Evolutionary conservation across 2,888 invertebrate species (phyloP).

Genomic region (Portevinia maculata): DNA sequence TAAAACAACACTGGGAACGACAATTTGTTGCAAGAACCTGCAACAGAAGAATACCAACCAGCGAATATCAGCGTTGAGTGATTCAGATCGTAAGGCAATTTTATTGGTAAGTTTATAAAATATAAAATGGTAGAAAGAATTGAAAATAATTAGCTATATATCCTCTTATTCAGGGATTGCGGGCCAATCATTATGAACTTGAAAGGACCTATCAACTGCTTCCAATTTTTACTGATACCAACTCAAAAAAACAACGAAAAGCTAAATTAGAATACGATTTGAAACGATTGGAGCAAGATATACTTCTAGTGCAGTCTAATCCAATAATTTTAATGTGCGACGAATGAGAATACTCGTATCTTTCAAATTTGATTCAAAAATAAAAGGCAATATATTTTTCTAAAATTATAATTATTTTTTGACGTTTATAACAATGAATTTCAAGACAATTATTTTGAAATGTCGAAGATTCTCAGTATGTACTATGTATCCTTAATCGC

Average conservation of each 20-base stretch:
- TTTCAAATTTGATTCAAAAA: too few relatives aligned
- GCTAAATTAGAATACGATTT: slow-evolving; percentile 90
- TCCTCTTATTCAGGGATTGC: slow-evolving; percentile 86
- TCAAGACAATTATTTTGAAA: too few relatives aligned
- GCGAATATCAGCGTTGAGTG: slow-evolving; percentile 9
- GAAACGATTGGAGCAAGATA: slow-evolving; percentile 92
- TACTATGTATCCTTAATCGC: too few relatives aligned
- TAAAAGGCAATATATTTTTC: too few relatives aligned
- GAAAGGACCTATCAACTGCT: slow-evolving; percentile 91
- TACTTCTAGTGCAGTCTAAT: slow-evolving; percentile 91
- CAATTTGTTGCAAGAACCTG: background rate
- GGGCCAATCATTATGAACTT: slow-evolving; percentile 91
- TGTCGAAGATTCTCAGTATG: too few relatives aligned
- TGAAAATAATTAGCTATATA: too few relatives aligned
- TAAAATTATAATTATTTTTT: too few relatives aligned
- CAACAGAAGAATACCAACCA: background rate
- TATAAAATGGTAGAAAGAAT: background rate
- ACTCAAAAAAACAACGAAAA: slow-evolving; percentile 91
- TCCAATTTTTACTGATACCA: slow-evolving; percentile 94
- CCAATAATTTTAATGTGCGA: slow-evolving; percentile 91
- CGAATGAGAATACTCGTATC: too few relatives aligned
- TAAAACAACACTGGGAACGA: slow-evolving; percentile 82
- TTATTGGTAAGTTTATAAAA: slow-evolving; percentile 34
- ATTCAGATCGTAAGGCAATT: slow-evolving; percentile 39
- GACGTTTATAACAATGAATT: too few relatives aligned